phyloP scores from a whole-genome alignment of 2,888 invertebrate species.

The Mallateleia sp. region DNA sequence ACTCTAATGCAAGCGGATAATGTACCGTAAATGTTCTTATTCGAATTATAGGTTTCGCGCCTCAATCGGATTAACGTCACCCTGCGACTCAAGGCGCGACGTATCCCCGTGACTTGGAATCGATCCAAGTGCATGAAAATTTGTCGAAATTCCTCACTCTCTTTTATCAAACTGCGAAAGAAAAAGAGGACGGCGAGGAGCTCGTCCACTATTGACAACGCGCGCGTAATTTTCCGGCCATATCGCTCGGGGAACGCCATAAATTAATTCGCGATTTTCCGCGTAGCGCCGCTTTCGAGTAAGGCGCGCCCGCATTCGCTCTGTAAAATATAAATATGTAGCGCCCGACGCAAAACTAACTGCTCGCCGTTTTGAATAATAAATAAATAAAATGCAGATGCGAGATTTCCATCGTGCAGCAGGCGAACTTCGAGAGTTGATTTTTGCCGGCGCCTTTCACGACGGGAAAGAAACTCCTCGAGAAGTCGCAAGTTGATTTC shows the following conservation, averaged over 20 bases:
- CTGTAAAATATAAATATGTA: conserved; percentile 43
- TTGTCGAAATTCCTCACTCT: conserved; percentile 49
- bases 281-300: background rate
- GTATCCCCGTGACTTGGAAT: conserved; percentile 70
- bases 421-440: conserved; percentile 31
- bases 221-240: conserved; percentile 38
- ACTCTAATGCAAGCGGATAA: no score
- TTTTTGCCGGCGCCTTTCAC: conserved; percentile 38
- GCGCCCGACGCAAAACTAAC: conserved; percentile 6
- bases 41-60: conserved; percentile 78
- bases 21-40: conserved; percentile 70
- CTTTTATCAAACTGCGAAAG: conserved; percentile 53
- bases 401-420: conserved; percentile 39
- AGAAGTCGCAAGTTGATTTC: conserved; percentile 63
- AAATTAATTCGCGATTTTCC: conserved; percentile 24
- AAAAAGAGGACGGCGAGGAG: conserved; percentile 1
- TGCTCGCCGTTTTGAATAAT: conserved; percentile 56
- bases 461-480: conserved; percentile 42
- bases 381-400: conserved; percentile 62
- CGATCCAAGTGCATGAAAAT: conserved; percentile 62
- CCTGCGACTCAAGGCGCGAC: conserved; percentile 42
- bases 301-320: no score
- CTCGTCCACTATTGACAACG: conserved; percentile 33
- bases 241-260: background rate
- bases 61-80: conserved; percentile 79